Percentiles rank a stretch among this genome's conserved stretches.
Evolutionary conservation across 2,113 vertebrate species (phyloP).

Genomic region (Physeter macrocephalus): DNA sequence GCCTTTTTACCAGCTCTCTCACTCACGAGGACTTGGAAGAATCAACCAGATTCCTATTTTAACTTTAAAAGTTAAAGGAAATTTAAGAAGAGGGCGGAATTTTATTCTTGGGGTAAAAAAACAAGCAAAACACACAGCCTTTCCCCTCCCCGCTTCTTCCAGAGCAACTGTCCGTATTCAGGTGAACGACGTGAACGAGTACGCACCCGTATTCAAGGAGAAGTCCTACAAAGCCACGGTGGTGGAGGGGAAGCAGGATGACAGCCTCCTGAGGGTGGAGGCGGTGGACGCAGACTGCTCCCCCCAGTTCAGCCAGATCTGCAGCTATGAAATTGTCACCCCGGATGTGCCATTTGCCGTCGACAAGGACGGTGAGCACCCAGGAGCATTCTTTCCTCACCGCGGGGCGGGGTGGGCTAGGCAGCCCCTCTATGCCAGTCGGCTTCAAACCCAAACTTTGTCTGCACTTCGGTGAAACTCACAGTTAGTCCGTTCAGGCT

Average conservation of each 20-base stretch:
- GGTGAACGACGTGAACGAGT: constrained; percentile 97
- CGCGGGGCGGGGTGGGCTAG: fast-evolving
- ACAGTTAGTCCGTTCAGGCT: fast-evolving
- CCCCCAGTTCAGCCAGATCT: constrained; percentile 98
- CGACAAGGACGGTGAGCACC: constrained; percentile 92
- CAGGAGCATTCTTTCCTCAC: fast-evolving
- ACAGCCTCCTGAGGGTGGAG: constrained; percentile 92
- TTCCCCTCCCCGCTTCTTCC: background rate
- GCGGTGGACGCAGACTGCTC: constrained; percentile 97
- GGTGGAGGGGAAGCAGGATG: constrained; percentile 88
- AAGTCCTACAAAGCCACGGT: constrained; percentile 95
- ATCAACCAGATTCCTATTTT: background rate
- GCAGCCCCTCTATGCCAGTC: fast-evolving
- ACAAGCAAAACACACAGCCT: background rate
- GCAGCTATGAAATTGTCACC: constrained; percentile 96
- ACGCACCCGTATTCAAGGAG: constrained; percentile 95
- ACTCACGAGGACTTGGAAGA: background rate
- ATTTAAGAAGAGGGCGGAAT: background rate
- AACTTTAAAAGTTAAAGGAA: background rate
- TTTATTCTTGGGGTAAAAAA: background rate
- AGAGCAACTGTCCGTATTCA: constrained; percentile 98
- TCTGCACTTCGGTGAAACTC: background rate
- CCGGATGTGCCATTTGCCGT: constrained; percentile 93
- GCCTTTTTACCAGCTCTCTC: background rate
- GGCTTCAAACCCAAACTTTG: background rate